Base-by-base conservation (phyloP, 2,797 vertebrate genomes). In the Xiphorhynchus erythropygius region DNA sequence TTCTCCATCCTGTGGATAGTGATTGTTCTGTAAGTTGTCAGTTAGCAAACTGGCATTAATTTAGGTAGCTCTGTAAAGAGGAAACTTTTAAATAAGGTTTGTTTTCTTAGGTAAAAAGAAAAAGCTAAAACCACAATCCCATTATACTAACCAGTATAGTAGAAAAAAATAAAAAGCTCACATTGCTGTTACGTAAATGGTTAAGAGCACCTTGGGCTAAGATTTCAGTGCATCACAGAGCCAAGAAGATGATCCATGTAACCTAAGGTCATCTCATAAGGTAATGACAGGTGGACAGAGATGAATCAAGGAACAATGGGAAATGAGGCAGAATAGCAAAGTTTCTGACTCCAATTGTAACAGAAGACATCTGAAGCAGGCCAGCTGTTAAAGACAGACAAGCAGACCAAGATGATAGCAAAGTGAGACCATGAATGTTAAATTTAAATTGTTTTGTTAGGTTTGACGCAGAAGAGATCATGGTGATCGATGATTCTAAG, bases 171-270 rank as follows among this genome's bases (percentile, higher is more conserved):
- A 24, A 84, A 73, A 4, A 5, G 8, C 28, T 89, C 3, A 18
- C 0, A 0, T 64, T 77, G 33, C 21, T 68, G 12, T 86, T 80
- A 25, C 0, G 3, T 32, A 89, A 84, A 56, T 52, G 32, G 9
- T 62, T 83, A 50, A 19, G 35, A 86, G 35, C 14, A 42, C 47
- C 23, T 69, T 80, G 22, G 23, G 37, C 24, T 87, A 74, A 57
- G 60, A 50, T 68, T 92, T 84, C 68, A 53, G 49, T 62, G 60
- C 19, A 47, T 83, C 30, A 16, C 7, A n/a, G 67, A 90, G 16
- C 19, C 49, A 50, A 70, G 47, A 64, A 52, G 47, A 39, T 19
- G 23, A 60, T 87, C n/a, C 1, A 2, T 67, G 50, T 67, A 70
- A 67, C 32, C 13, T 57, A 32, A 74, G 42, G 32, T 84, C 37